Conservation (phyloP, 2,888 invertebrate species). For the Plemyria rubiginata region DNA sequence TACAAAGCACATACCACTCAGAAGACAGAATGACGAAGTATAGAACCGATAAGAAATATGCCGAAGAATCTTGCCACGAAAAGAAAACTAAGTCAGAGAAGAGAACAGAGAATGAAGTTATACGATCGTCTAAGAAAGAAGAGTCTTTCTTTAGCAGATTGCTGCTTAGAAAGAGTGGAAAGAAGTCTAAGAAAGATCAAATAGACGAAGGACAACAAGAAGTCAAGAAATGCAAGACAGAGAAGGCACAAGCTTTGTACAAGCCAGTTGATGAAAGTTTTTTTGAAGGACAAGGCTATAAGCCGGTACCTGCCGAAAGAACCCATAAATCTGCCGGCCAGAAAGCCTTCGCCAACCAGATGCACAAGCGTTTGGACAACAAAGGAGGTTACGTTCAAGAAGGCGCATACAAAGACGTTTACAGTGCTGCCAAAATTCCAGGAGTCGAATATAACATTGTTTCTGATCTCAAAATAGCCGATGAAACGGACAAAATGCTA, state of each 20-base stretch:
- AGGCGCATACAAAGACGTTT: constrained; percentile 77
- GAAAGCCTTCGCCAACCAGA: constrained; percentile 79
- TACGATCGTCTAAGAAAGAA: constrained; percentile 82
- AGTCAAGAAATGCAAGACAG: constrained; percentile 71
- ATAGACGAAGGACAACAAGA: constrained; percentile 73
- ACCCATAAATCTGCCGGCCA: constrained; percentile 78
- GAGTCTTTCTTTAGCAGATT: constrained; percentile 87
- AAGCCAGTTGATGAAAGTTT: constrained; percentile 68
- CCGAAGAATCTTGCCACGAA: constrained; percentile 79
- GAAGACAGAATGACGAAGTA: constrained; percentile 70
- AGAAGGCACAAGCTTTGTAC: constrained; percentile 66
- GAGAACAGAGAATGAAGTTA: constrained; percentile 77
- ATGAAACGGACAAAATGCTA: constrained; percentile 79
- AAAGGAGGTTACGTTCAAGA: constrained; percentile 82
- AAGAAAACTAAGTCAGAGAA: constrained; percentile 80
- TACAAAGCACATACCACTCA: constrained; percentile 61
- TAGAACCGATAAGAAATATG: constrained; percentile 69
- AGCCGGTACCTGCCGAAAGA: constrained; percentile 74
- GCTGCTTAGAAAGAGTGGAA: constrained; percentile 88
- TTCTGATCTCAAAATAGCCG: constrained; percentile 80
- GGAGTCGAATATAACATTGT: constrained; percentile 75
- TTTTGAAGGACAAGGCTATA: constrained; percentile 65
- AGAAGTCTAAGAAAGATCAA: constrained; percentile 87
- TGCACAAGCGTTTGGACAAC: constrained; percentile 80
- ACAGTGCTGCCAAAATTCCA: constrained; percentile 75